Evolutionary conservation across 2,888 invertebrate species (phyloP), one percentile per base, ranked within the genome.

Genomic region (Trypoxylon attenuatum): DNA sequence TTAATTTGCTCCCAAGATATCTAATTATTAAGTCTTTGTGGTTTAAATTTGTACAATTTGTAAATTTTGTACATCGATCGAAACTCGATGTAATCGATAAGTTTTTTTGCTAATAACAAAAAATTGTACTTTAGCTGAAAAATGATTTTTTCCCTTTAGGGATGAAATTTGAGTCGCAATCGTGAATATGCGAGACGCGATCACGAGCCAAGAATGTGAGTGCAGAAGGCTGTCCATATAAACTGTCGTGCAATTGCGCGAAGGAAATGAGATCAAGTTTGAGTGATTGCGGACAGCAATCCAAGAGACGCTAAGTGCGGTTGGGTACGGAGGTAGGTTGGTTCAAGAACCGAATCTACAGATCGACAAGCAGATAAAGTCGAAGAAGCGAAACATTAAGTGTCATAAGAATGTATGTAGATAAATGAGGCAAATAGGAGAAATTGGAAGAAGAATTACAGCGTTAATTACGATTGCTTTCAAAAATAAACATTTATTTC

Each of bases 401-500:
- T 65, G 57, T 54, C 27, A n/a, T n/a, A n/a, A n/a, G n/a, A n/a
- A n/a, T n/a, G n/a, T n/a, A n/a, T n/a, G n/a, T n/a, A n/a, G n/a
- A n/a, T n/a, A n/a, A n/a, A n/a, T n/a, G n/a, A n/a, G n/a, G n/a
- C n/a, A n/a, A n/a, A n/a, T n/a, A n/a, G n/a, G n/a, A n/a, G n/a
- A n/a, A n/a, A n/a, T n/a, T 8, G 33, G 39, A n/a, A 4, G 65
- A 76, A 69, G 65, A 57, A 77, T 21, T 50, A 63, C 60, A 27
- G 15, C 49, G 18, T 57, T 23, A 38, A 23, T 77, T 76, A 79
- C 77, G 78, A 83, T 85, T 84, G 82, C 82, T 82, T 85, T 85
- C 84, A 85, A 85, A 85, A 85, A 85, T 85, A 85, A 85, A 85
- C 85, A 85, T 85, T 84, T 85, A 85, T 84, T 85, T 85, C 82